phyloP scores from a whole-genome alignment of 2,113 vertebrate genomes.

The Bucco capensis region DNA sequence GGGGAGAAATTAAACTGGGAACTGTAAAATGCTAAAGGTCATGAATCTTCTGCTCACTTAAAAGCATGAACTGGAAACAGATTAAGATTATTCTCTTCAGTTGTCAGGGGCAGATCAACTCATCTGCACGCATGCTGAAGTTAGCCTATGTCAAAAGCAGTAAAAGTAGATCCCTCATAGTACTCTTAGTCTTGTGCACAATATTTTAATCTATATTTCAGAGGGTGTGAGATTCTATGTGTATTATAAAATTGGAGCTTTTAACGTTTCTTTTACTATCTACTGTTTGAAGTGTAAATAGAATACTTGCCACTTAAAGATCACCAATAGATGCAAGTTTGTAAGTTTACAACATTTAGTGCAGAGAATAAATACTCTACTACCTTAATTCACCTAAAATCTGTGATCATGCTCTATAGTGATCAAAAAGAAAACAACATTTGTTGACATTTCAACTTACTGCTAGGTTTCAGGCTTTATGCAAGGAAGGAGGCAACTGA shows the following conservation, averaged over 20 bases:
- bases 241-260: neutral
- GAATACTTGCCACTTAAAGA: neutral
- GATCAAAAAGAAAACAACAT: neutral
- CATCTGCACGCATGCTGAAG: neutral
- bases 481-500: neutral
- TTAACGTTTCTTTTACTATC: neutral
- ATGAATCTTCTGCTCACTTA: neutral
- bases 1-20: neutral
- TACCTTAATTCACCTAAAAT: neutral
- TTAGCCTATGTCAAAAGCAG: neutral
- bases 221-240: neutral
- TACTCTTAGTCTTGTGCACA: neutral
- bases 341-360: neutral
- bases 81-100: rapidly evolving
- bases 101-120: neutral
- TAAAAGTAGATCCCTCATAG: neutral
- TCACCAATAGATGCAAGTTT: neutral
- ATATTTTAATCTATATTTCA: neutral
- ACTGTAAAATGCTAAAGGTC: neutral
- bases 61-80: neutral
- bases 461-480: neutral
- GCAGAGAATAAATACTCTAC: neutral
- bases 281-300: neutral
- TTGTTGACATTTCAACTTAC: neutral
- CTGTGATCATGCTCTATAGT: neutral